phyloP scores from a whole-genome alignment of 1,140 invertebrate genomes.

The Heliothis virescens region DNA sequence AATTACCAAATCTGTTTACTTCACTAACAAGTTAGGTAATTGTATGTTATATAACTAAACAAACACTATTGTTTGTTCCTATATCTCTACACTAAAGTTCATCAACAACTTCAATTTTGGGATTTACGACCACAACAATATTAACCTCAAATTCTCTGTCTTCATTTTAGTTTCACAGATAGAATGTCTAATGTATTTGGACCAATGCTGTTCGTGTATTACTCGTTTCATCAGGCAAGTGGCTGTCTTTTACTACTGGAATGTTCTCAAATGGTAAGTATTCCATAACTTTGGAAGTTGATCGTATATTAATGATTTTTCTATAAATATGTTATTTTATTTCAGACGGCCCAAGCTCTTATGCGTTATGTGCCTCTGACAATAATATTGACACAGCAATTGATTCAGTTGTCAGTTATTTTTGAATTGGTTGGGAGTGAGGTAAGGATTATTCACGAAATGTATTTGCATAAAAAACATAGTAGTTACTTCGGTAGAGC shows the following conservation, averaged over 20 bases:
- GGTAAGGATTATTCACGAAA: neutral
- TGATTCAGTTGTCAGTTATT: slow-evolving; percentile 58
- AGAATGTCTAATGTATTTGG: slow-evolving; percentile 57
- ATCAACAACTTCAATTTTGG: too few species aligned
- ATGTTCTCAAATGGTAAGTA: slow-evolving; percentile 60
- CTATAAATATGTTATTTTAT: too few species aligned
- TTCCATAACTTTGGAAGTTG: neutral
- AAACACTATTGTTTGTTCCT: too few species aligned
- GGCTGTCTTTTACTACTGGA: slow-evolving; percentile 59
- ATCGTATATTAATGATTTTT: neutral
- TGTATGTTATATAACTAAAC: too few species aligned
- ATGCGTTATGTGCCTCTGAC: slow-evolving; percentile 53
- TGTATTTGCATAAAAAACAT: neutral
- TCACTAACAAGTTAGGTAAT: too few species aligned
- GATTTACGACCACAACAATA: neutral
- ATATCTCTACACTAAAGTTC: too few species aligned
- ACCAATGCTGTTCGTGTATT: slow-evolving; percentile 54
- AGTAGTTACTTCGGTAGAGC: too few species aligned
- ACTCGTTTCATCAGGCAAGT: slow-evolving; percentile 55
- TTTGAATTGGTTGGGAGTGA: slow-evolving; percentile 52
- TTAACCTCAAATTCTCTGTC: neutral
- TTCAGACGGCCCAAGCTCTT: slow-evolving; percentile 55
- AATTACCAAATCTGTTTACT: too few species aligned
- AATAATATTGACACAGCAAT: slow-evolving; percentile 52
- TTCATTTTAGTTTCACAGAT: slow-evolving; percentile 50